Percentiles rank a stretch among this genome's conserved stretches.
These are phyloP conservation scores for Cyprinus carpio DNA, from an alignment of 2,113 vertebrate species.

Conservation along the genomic window DNA sequence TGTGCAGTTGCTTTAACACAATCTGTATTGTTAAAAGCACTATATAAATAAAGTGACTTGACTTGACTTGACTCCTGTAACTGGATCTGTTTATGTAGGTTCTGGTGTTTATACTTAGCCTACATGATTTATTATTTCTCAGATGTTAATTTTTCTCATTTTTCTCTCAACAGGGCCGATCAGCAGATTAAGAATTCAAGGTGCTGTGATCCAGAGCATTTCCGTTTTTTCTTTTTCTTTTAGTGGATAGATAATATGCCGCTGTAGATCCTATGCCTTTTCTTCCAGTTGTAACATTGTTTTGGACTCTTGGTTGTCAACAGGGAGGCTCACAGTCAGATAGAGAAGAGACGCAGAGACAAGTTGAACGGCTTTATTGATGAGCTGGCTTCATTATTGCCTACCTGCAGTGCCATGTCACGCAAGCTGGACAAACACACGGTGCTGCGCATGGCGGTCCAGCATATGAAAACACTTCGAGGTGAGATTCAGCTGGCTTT, in stretches of 20 bases:
- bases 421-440: constrained; percentile 96
- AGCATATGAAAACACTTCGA: constrained; percentile 96
- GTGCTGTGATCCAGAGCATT: constrained; percentile 75
- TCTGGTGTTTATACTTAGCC: background rate
- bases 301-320: background rate
- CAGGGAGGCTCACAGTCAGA: constrained; percentile 98
- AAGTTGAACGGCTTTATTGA: constrained; percentile 99
- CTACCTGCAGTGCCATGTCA: constrained; percentile 97
- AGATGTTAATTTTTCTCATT: background rate
- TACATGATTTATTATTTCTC: background rate
- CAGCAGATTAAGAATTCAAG: constrained; percentile 97
- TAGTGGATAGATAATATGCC: background rate
- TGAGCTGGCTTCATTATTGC: constrained; percentile 93
- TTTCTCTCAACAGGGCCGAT: constrained; percentile 78
- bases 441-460: constrained; percentile 95
- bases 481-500: constrained; percentile 73
- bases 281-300: constrained; percentile 1
- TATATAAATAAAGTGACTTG: no score
- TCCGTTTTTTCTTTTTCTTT: background rate
- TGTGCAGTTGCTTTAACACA: no score
- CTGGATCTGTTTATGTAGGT: background rate
- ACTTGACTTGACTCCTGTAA: no score
- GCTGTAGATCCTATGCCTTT: background rate
- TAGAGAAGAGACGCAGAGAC: constrained; percentile 94
- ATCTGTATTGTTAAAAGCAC: no score